Percentiles rank a stretch among this genome's conserved stretches.
Evolutionary conservation across 2,113 vertebrate species (phyloP).

Genomic region (Neopipo cinnamomea): DNA sequence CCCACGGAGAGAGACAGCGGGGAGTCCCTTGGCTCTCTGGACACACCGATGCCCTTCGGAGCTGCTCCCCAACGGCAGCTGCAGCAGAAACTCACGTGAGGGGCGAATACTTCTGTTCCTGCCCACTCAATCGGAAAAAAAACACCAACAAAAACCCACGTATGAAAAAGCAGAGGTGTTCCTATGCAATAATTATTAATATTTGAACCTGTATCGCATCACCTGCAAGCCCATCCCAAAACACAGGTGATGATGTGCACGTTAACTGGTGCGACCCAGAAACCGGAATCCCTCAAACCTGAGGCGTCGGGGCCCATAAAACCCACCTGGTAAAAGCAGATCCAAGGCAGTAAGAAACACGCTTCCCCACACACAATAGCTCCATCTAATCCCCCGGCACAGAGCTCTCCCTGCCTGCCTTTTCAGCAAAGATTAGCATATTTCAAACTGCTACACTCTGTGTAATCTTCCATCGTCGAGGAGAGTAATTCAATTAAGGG

Average conservation of each 20-base stretch:
- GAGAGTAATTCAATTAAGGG: conserved; percentile 64
- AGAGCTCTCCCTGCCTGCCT: conserved; percentile 9
- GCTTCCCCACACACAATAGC: neutral
- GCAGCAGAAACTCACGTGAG: neutral
- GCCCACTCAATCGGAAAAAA: neutral
- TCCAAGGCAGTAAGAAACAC: neutral
- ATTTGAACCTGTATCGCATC: neutral
- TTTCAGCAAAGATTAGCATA: conserved; percentile 57
- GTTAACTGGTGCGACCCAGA: neutral
- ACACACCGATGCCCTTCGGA: neutral
- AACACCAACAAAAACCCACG: neutral
- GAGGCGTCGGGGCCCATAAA: neutral
- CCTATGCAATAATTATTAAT: neutral
- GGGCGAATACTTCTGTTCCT: neutral
- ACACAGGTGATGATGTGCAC: neutral
- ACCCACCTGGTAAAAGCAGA: neutral
- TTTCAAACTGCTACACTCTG: conserved; percentile 47
- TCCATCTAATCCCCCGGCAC: conserved; percentile 34
- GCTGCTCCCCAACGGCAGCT: neutral
- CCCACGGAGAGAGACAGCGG: neutral
- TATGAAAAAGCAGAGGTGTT: neutral
- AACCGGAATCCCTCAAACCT: neutral
- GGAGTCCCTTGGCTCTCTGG: neutral
- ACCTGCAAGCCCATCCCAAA: neutral
- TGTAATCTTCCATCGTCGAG: conserved; percentile 44